Percentiles rank a stretch among this genome's conserved stretches.
phyloP scores from a whole-genome alignment of 2,888 invertebrate species.

The Stenolophus ochropezus region DNA sequence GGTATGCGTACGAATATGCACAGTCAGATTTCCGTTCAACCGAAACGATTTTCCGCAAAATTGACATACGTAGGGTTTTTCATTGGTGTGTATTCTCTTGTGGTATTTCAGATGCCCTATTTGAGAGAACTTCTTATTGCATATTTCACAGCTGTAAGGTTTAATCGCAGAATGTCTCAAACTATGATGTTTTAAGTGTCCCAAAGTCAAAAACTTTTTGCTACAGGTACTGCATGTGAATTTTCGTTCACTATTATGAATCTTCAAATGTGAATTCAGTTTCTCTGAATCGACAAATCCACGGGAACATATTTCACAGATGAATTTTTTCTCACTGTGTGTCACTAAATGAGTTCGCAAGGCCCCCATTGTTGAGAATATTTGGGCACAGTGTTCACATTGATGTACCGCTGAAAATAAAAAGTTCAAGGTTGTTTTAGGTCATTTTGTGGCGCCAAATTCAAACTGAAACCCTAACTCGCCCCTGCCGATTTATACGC shows the following conservation, averaged over 20 bases:
- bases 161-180: neutral
- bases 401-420: neutral
- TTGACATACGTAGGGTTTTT: slow-evolving; percentile 11
- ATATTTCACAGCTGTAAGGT: neutral
- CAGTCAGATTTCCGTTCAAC: neutral
- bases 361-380: neutral
- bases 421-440: too few species aligned
- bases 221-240: neutral
- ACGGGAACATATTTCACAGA: neutral
- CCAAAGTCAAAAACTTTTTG: neutral
- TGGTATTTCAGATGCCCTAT: slow-evolving; percentile 63
- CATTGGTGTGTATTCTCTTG: neutral
- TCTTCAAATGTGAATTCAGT: neutral
- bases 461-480: too few species aligned
- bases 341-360: neutral
- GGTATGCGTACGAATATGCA: slow-evolving; percentile 30
- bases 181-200: slow-evolving; percentile 10
- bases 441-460: too few species aligned
- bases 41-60: slow-evolving; percentile 29
- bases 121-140: slow-evolving; percentile 17
- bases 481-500: too few species aligned
- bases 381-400: neutral
- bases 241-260: slow-evolving; percentile 2
- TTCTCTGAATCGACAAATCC: neutral
- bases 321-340: neutral